phyloP scores from a whole-genome alignment of 2,888 invertebrate species.

The Crematogaster levior region DNA sequence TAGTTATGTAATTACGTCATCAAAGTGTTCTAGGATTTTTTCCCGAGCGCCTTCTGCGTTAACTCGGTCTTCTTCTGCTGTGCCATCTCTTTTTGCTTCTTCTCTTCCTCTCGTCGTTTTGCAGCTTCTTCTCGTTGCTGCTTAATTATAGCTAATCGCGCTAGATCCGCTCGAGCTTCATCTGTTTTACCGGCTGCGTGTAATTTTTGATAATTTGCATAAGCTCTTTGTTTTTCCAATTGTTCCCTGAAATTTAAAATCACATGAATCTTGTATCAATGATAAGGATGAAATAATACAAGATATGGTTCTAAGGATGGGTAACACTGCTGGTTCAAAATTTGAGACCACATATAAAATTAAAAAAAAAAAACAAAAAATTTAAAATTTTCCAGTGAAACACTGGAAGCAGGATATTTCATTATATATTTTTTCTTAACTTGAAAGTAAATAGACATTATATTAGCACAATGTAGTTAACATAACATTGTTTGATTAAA shows the following conservation, averaged over 20 bases:
- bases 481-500: too few relatives aligned
- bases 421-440: not conserved
- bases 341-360: not conserved
- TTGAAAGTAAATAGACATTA: not conserved
- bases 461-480: too few relatives aligned
- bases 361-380: too few relatives aligned
- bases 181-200: constrained; percentile 98
- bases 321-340: not conserved
- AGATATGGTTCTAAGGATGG: not conserved
- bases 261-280: not conserved
- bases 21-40: constrained; percentile 78
- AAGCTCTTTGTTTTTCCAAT: constrained; percentile 95
- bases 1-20: constrained; percentile 57
- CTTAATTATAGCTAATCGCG: constrained; percentile 96
- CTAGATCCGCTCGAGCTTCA: constrained; percentile 97
- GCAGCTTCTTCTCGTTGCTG: constrained; percentile 98
- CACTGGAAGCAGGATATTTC: too few relatives aligned
- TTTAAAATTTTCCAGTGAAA: not conserved
- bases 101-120: constrained; percentile 95
- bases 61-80: constrained; percentile 88
- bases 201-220: constrained; percentile 95
- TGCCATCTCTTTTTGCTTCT: constrained; percentile 89
- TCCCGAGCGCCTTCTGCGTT: constrained; percentile 89
- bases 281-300: not conserved
- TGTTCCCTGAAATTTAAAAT: constrained; percentile 90